Conservation (phyloP, 2,888 invertebrate genomes). For the Scaptomyza reducta region DNA sequence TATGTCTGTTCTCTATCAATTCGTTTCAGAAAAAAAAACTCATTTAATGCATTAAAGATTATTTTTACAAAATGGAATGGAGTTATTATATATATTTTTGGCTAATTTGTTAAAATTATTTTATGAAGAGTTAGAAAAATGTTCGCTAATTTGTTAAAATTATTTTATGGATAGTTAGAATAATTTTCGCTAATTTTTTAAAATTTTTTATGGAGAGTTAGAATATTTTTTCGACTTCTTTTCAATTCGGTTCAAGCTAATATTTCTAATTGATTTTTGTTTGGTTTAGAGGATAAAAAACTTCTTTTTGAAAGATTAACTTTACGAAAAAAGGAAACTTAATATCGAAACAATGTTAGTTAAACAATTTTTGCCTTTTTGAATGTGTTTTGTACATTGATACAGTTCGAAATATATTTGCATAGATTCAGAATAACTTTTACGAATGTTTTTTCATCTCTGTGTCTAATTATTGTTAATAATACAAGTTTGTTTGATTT, state of each 20-base stretch:
- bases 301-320: no score
- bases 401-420: not conserved
- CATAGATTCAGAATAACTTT: not conserved
- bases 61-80: not conserved
- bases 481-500: not conserved
- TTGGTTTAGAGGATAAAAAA: not conserved
- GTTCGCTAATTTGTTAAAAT: no score
- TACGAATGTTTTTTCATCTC: not conserved
- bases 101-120: not conserved
- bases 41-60: not conserved
- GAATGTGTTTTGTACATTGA: not conserved
- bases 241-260: no score
- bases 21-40: conserved; percentile 3
- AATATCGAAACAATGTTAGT: no score
- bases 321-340: no score
- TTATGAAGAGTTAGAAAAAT: no score
- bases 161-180: no score
- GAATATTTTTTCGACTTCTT: no score
- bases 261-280: not conserved
- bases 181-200: no score
- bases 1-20: conserved; percentile 19
- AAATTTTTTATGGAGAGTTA: not conserved
- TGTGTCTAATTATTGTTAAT: not conserved
- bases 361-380: no score
- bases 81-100: not conserved